These are phyloP conservation scores for Patella ulyssiponensis DNA, from an alignment of 2,888 invertebrate species.

Conservation along the genomic window DNA sequence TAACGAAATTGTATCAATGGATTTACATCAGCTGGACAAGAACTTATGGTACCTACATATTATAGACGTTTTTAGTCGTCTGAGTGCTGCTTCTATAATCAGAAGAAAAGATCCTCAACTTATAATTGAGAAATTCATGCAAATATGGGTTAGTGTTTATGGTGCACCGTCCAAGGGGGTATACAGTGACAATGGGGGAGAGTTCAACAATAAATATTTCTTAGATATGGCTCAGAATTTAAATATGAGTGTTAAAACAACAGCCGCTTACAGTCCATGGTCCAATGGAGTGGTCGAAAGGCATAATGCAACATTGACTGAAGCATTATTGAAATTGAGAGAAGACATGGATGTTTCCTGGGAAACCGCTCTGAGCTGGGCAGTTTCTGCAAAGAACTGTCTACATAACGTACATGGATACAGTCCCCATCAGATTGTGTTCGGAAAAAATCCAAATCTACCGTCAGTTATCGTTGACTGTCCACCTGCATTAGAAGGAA, in stretches of 20 bases:
- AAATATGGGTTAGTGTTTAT: constrained; percentile 25
- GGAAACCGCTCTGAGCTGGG: constrained; percentile 28
- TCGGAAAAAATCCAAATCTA: constrained; percentile 35
- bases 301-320: constrained; percentile 25
- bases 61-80: constrained; percentile 14
- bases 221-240: constrained; percentile 23
- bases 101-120: constrained; percentile 15
- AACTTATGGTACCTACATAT: constrained; percentile 23
- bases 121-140: constrained; percentile 27
- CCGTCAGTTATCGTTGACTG: constrained; percentile 18
- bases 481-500: constrained; percentile 31
- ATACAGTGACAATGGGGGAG: constrained; percentile 23
- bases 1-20: constrained; percentile 28
- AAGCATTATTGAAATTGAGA: constrained; percentile 23
- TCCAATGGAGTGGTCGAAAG: constrained; percentile 22
- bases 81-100: constrained; percentile 20
- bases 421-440: constrained; percentile 37
- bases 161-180: constrained; percentile 21
- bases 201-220: constrained; percentile 22
- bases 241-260: constrained; percentile 25
- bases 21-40: constrained; percentile 23
- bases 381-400: constrained; percentile 25
- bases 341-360: constrained; percentile 19
- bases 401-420: constrained; percentile 33
- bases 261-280: constrained; percentile 34